Evolutionary conservation across 2,797 vertebrate genomes (phyloP).

Genomic region (Choloepus didactylus): DNA sequence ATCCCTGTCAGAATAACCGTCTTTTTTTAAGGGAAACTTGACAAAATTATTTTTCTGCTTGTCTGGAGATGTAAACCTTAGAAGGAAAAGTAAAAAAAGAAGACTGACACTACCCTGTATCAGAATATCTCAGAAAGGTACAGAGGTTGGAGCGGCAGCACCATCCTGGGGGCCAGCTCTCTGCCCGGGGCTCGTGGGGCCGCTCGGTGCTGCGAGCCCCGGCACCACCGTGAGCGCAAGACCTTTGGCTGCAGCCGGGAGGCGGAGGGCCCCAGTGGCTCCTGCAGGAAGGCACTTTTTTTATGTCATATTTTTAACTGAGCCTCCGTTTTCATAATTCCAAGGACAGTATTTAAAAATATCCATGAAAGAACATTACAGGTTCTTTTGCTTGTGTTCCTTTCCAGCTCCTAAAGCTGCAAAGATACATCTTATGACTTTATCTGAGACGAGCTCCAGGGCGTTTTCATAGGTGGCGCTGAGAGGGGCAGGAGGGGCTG

Average conservation of each 20-base stretch:
- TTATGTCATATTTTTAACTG: not conserved
- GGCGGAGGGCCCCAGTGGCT: too few relatives aligned
- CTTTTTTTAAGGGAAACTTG: not conserved
- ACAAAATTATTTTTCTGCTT: not conserved
- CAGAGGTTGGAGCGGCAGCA: not conserved
- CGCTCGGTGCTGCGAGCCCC: too few relatives aligned
- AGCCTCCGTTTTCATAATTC: fast-evolving
- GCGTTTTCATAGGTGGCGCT: not conserved
- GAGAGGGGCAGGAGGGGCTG: not conserved
- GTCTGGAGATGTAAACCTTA: not conserved
- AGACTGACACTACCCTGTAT: too few relatives aligned
- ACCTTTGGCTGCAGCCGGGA: too few relatives aligned
- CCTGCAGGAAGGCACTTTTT: not conserved
- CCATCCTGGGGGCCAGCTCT: fast-evolving
- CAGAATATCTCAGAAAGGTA: not conserved
- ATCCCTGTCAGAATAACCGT: not conserved
- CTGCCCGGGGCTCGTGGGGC: too few relatives aligned
- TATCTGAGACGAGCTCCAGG: not conserved
- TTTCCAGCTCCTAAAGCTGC: not conserved
- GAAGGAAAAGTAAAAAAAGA: not conserved
- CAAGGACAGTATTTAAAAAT: not conserved
- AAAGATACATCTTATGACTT: not conserved
- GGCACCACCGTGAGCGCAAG: too few relatives aligned
- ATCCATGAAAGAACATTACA: not conserved
- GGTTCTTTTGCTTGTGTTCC: not conserved